phyloP scores from a whole-genome alignment of 1,140 invertebrate genomes.

The Nautilus pompilius region DNA sequence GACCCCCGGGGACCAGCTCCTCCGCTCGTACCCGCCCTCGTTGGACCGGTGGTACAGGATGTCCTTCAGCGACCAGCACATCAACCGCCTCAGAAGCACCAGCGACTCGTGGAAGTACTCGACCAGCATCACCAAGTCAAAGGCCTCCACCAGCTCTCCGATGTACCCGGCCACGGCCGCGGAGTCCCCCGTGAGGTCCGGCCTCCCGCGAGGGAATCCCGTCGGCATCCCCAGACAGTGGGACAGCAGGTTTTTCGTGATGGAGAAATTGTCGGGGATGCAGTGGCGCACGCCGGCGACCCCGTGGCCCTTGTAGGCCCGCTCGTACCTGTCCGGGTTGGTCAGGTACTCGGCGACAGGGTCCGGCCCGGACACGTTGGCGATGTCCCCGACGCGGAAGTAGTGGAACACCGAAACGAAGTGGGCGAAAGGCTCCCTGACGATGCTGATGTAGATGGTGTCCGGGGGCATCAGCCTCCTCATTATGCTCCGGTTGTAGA shows the following conservation, averaged over 20 bases:
- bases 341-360: slow-evolving; percentile 31
- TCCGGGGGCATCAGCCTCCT: slow-evolving; percentile 27
- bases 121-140: slow-evolving; percentile 60
- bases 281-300: slow-evolving; percentile 25
- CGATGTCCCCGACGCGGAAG: slow-evolving; percentile 28
- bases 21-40: slow-evolving; percentile 19
- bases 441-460: slow-evolving; percentile 37
- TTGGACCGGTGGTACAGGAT: slow-evolving; percentile 34
- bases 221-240: slow-evolving; percentile 43
- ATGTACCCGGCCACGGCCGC: slow-evolving; percentile 28
- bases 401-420: slow-evolving; percentile 41
- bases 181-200: slow-evolving; percentile 19
- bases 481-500: slow-evolving; percentile 40
- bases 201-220: slow-evolving; percentile 34
- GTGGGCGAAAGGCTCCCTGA: slow-evolving; percentile 41
- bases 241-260: slow-evolving; percentile 42
- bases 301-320: slow-evolving; percentile 30
- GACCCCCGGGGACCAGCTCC: neutral
- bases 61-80: slow-evolving; percentile 57
- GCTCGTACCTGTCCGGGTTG: slow-evolving; percentile 38
- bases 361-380: slow-evolving; percentile 15
- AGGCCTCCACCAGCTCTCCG: slow-evolving; percentile 33
- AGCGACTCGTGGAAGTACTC: slow-evolving; percentile 62
- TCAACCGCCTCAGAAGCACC: slow-evolving; percentile 57
- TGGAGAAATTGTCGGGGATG: slow-evolving; percentile 43